Conservation (phyloP, 2,113 vertebrate species). For the Gavialis gangeticus region DNA sequence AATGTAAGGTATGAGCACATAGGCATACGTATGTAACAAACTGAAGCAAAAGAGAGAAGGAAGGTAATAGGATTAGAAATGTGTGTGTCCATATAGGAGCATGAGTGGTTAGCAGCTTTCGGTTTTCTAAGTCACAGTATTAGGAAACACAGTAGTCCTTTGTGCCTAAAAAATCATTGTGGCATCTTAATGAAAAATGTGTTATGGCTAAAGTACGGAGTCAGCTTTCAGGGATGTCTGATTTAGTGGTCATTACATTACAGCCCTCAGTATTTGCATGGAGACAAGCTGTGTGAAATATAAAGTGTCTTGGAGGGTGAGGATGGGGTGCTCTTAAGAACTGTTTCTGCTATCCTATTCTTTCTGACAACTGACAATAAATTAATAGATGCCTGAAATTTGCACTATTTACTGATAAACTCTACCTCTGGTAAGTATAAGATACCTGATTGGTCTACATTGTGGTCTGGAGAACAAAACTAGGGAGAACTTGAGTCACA, state of each 20-base stretch:
- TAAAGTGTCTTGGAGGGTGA: no score
- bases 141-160: background rate
- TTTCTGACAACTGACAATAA: background rate
- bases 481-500: background rate
- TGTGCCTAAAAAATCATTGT: background rate
- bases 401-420: background rate
- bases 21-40: background rate
- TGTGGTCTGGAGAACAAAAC: background rate
- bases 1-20: background rate
- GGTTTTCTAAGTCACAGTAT: background rate
- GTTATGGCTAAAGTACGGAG: background rate
- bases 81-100: background rate
- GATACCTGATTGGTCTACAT: background rate
- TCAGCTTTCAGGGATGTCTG: background rate
- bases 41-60: background rate
- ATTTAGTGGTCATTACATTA: background rate
- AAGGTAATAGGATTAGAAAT: background rate
- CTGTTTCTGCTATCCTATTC: background rate
- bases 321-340: no score
- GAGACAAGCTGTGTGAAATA: no score
- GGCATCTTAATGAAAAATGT: background rate
- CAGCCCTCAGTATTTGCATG: background rate
- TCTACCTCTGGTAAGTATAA: background rate
- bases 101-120: background rate
- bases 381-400: background rate